Evolutionary conservation across 2,888 invertebrate genomes (phyloP), one percentile per base, ranked within the genome.

Genomic region (Harpagoxenus sublaevis): DNA sequence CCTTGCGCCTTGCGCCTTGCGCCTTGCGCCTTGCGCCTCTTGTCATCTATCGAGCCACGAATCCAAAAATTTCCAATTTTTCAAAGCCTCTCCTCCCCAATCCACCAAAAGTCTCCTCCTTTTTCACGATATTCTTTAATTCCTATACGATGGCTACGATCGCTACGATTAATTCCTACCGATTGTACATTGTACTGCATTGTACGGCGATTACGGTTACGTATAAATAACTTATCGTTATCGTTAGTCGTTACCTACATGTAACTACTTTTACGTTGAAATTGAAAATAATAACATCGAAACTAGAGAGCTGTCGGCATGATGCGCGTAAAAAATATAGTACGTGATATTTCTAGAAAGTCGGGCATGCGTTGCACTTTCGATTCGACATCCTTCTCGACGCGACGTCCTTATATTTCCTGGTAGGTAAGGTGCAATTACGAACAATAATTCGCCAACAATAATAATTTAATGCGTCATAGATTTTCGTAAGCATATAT

Each of bases 341-440:
- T n/a, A 45, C 45, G 10, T 66, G 28, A 1, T 60, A 60, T 35
- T 63, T n/a, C n/a, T 75, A 31, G 35, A 74, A 75, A 75, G 45
- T 48, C 31, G 15, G 9, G 31, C 31, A 31, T 31, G n/a, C 60
- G 18, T 45, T 5, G 63, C 48, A 63, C 31, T 74, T 74, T 45
- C 62, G 31, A 60, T 35, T 74, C 23, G 15, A n/a, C n/a, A n/a
- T n/a, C 48, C 35, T 9, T 31, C 0, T 4, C 31, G n/a, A 62
- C 23, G 35, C 35, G 35, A 35, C 35, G 35, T 35, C 35, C 6
- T 35, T 4, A 35, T 35, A 23, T 35, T 35, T 4, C 35, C 4
- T 35, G 23, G 23, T 23, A 23, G 23, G 23, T 23, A 23, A 23
- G 23, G 23, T 6, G 48, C 15, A 63, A 48, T 35, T n/a, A 45